Evolutionary conservation across 2,113 vertebrate species (phyloP).

Genomic region (Fulica atra): DNA sequence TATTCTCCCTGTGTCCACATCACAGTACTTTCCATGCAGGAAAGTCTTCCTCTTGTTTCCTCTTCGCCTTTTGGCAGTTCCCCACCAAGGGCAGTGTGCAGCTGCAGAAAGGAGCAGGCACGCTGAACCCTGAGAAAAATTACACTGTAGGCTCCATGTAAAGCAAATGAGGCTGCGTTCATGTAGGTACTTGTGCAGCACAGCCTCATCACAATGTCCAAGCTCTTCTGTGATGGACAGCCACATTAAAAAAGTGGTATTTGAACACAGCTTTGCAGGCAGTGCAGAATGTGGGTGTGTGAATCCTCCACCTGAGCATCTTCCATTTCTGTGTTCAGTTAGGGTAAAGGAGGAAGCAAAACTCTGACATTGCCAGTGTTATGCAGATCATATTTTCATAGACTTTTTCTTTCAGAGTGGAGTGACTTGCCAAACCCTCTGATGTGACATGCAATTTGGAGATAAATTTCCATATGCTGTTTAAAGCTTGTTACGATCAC

Average conservation of each 20-base stretch:
- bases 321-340: background rate
- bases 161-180: background rate
- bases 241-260: background rate
- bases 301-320: background rate
- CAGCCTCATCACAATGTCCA: background rate
- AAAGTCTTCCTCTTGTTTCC: background rate
- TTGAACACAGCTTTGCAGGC: background rate
- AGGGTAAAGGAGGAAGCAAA: background rate
- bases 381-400: conserved; percentile 24
- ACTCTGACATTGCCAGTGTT: background rate
- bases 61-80: background rate
- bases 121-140: background rate
- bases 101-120: fast-evolving
- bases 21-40: background rate
- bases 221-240: background rate
- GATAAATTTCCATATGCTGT: conserved; percentile 29
- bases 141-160: background rate
- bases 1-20: background rate
- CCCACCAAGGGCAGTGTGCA: fast-evolving
- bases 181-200: background rate
- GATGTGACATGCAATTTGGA: conserved; percentile 27
- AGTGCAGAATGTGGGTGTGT: background rate
- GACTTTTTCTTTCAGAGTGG: background rate
- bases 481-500: conserved; percentile 19
- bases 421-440: background rate